Evolutionary conservation across 2,888 invertebrate genomes (phyloP).

Genomic region (Drosophila flavopinicola): DNA sequence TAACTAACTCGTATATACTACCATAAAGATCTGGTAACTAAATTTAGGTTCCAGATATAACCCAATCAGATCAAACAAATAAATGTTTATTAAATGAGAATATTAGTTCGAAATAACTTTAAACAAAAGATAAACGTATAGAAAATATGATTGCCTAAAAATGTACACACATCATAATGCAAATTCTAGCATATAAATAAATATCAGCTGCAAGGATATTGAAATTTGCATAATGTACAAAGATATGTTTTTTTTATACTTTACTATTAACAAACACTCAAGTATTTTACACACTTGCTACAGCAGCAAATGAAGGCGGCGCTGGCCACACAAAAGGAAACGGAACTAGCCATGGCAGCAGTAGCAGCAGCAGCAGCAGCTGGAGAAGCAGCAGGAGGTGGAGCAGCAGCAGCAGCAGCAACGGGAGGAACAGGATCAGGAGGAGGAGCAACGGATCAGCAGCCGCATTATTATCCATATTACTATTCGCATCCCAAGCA

Average conservation of each 20-base stretch:
- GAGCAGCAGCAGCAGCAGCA: conserved; percentile 12
- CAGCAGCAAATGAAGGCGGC: conserved; percentile 45
- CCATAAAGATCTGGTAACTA: too few relatives aligned
- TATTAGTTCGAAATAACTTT: too few relatives aligned
- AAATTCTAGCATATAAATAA: not conserved
- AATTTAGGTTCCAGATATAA: too few relatives aligned
- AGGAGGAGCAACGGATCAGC: conserved; percentile 42
- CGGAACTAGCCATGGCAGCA: conserved; percentile 40
- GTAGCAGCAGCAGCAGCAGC: conserved; percentile 23
- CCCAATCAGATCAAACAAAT: too few relatives aligned
- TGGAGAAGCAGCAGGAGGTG: conserved; percentile 10
- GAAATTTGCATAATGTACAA: not conserved
- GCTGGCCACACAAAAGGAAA: conserved; percentile 54
- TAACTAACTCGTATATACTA: too few relatives aligned
- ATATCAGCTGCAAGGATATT: conserved; percentile 1
- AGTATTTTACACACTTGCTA: conserved; percentile 8
- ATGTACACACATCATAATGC: too few relatives aligned
- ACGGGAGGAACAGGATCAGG: conserved; percentile 13
- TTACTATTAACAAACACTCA: conserved; percentile 13
- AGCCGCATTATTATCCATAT: conserved; percentile 58
- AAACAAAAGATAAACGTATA: too few relatives aligned
- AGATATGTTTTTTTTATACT: not conserved
- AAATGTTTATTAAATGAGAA: too few relatives aligned
- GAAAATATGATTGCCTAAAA: not conserved
- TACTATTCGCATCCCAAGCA: conserved; percentile 80